phyloP scores from a whole-genome alignment of 2,888 invertebrate genomes.

The Eupithecia subumbrata region DNA sequence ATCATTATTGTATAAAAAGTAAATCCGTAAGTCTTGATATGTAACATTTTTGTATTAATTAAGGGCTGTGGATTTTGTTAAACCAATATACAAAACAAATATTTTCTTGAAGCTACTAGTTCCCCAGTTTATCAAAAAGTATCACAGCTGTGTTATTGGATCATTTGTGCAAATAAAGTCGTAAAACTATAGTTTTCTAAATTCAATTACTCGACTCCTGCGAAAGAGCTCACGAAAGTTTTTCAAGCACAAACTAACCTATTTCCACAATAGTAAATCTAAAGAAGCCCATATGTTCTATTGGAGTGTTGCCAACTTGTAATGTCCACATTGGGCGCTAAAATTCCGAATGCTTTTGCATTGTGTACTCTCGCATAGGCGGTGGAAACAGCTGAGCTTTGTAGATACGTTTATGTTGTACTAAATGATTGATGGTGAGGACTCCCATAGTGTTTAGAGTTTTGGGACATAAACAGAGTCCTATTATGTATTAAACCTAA shows the following conservation, averaged over 20 bases:
- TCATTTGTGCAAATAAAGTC: too few species aligned
- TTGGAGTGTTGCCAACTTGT: constrained; percentile 45
- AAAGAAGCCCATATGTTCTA: constrained; percentile 24
- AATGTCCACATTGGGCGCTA: constrained; percentile 43
- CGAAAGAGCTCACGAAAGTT: constrained; percentile 7
- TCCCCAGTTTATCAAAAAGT: neutral
- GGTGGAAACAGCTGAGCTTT: constrained; percentile 35
- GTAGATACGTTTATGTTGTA: constrained; percentile 21
- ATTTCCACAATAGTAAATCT: constrained; percentile 31
- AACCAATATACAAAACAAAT: too few species aligned
- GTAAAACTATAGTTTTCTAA: too few species aligned
- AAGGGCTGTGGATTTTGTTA: too few species aligned
- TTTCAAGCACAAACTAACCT: constrained; percentile 22
- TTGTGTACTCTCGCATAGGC: constrained; percentile 33
- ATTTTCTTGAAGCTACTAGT: neutral
- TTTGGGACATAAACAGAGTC: neutral
- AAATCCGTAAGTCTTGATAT: too few species aligned
- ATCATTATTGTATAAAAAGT: too few species aligned
- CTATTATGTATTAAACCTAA: too few species aligned
- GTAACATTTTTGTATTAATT: too few species aligned
- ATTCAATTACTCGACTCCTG: neutral
- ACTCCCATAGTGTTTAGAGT: neutral
- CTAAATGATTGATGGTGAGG: constrained; percentile 25
- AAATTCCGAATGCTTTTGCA: constrained; percentile 42
- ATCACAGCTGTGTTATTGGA: neutral